Conservation (phyloP, 2,797 vertebrate species). For the Lepus oiostolus region DNA sequence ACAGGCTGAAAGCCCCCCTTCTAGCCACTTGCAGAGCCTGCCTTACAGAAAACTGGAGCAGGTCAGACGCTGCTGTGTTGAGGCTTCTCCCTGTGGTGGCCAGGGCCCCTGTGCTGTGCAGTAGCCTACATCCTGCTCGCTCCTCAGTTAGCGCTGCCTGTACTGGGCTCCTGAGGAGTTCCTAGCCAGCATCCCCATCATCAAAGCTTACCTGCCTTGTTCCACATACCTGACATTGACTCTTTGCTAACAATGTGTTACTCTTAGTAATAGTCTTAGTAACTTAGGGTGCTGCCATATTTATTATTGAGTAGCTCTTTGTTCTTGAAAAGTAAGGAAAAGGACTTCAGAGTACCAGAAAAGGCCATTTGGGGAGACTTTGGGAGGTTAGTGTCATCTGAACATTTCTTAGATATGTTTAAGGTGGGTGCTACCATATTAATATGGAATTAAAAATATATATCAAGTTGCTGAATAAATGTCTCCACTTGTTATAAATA, state of each 20-base stretch:
- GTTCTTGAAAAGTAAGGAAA: neutral
- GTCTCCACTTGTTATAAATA: neutral
- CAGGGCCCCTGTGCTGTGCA: too few relatives aligned
- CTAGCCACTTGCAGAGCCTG: neutral
- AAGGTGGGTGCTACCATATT: neutral
- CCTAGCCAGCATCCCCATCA: neutral
- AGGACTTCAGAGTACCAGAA: neutral
- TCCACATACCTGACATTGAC: neutral
- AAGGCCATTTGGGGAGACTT: neutral
- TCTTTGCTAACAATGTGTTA: neutral
- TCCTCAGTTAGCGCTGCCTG: neutral
- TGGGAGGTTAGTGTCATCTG: neutral
- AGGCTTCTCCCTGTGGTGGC: neutral
- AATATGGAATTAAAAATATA: slow-evolving; percentile 4
- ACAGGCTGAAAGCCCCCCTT: neutral
- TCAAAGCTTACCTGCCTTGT: neutral
- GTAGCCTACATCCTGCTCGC: neutral
- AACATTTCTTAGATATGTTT: neutral
- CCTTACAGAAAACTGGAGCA: neutral
- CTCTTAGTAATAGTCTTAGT: neutral
- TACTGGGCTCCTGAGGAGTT: neutral
- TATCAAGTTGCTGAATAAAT: neutral
- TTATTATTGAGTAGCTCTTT: neutral
- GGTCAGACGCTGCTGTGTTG: neutral
- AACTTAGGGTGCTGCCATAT: neutral